These are phyloP conservation scores for Drosophila bocki DNA, from an alignment of 1,140 invertebrate genomes.

Conservation along the genomic window DNA sequence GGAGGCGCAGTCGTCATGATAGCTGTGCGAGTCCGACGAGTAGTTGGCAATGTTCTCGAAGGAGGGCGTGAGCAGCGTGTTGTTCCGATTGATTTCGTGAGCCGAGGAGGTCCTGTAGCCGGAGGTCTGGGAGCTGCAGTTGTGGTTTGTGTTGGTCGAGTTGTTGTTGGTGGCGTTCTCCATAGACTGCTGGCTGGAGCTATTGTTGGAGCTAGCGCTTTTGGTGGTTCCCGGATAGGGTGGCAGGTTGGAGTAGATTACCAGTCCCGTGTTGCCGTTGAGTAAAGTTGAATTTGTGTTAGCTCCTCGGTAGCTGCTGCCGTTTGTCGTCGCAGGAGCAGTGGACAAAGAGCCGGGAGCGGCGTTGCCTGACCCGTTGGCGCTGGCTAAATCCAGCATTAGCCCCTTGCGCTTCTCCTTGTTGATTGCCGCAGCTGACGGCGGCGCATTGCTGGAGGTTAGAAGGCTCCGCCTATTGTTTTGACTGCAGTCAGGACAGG, in stretches of 20 bases:
- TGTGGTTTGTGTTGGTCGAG: conserved; percentile 72
- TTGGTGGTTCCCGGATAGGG: conserved; percentile 74
- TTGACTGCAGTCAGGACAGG: conserved; percentile 65
- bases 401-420: conserved; percentile 86
- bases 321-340: conserved; percentile 17
- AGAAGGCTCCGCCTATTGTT: conserved; percentile 27
- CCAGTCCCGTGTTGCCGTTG: conserved; percentile 65
- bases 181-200: conserved; percentile 69
- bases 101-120: conserved; percentile 85
- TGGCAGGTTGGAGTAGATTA: conserved; percentile 74
- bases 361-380: conserved; percentile 24
- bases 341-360: conserved; percentile 49
- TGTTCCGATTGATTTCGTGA: conserved; percentile 85
- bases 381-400: conserved; percentile 88
- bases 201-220: conserved; percentile 74
- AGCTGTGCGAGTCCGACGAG: conserved; percentile 82
- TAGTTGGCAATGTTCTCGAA: conserved; percentile 84
- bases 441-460: neutral
- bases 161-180: conserved; percentile 78
- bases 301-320: conserved; percentile 54
- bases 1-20: conserved; percentile 81
- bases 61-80: conserved; percentile 76
- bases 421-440: conserved; percentile 41
- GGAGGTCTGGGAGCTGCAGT: conserved; percentile 74
- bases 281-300: conserved; percentile 58